phyloP scores from a whole-genome alignment of 2,888 invertebrate genomes.

The Acleris holmiana region DNA sequence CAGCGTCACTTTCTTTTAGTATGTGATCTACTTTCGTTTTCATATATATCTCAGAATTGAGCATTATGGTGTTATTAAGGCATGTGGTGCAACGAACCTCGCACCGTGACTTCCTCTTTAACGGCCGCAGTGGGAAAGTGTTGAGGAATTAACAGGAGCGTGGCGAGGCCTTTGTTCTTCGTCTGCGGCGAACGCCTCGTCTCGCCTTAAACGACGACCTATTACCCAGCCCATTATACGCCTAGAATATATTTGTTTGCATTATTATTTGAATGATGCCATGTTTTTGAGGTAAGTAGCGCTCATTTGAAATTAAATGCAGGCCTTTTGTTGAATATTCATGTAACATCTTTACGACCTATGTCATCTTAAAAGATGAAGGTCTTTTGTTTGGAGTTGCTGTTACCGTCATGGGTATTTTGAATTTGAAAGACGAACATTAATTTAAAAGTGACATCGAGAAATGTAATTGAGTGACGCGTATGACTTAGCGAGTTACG shows the following conservation, averaged over 20 bases:
- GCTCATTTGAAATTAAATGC: conserved; percentile 43
- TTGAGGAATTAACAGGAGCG: conserved; percentile 73
- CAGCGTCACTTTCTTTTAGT: conserved; percentile 52
- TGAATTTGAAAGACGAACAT: conserved; percentile 26
- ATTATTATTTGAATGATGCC: conserved; percentile 51
- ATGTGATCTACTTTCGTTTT: conserved; percentile 64
- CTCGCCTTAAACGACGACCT: conserved; percentile 52
- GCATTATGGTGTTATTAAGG: conserved; percentile 44
- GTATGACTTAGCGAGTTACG: conserved; percentile 15
- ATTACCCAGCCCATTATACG: conserved; percentile 58
- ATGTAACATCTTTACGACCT: conserved; percentile 32
- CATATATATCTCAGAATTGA: conserved; percentile 51
- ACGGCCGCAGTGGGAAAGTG: conserved; percentile 72
- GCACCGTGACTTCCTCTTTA: conserved; percentile 81
- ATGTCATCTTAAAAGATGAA: conserved; percentile 29
- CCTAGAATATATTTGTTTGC: conserved; percentile 65
- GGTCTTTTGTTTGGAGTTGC: conserved; percentile 23
- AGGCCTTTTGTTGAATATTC: conserved; percentile 40
- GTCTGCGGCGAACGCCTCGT: conserved; percentile 57
- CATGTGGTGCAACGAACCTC: conserved; percentile 64
- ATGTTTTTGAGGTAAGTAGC: conserved; percentile 36
- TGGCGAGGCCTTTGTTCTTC: conserved; percentile 70
- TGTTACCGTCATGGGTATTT: neutral
- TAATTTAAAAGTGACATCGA: conserved; percentile 16
- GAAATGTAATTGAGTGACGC: conserved; percentile 16